Evolutionary conservation across 1,140 invertebrate species (phyloP), one percentile per base, ranked within the genome.

Genomic region (Drosophila sp.): DNA sequence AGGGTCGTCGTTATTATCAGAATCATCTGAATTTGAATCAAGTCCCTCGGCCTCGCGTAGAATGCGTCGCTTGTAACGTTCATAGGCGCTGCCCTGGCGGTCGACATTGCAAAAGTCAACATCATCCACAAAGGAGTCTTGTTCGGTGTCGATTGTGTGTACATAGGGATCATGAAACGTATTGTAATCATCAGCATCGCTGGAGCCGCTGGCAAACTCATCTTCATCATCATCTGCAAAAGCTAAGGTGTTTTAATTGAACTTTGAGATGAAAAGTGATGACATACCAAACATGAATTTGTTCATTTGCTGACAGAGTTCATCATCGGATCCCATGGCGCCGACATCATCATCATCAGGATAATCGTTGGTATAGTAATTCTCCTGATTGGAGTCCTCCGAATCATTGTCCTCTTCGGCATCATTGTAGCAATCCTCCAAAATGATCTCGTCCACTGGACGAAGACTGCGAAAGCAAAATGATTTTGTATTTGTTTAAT

Each of bases 331-430:
- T 11, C 66, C 82, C 43, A 71, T 27, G 13, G 36, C 76, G 13
- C 58, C 78, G 4, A 83, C 67, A n/a, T 91, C 90, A 16, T 92
- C 92, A 7, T 92, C 92, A 76, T 94, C 93, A 3, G 93, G 93
- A 78, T 94, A 94, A 67, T 94, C 93, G 36, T 94, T 94, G 63
- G 79, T 84, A 77, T 91, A 93, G 67, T 94, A 92, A 11, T 92
- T 93, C 73, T 94, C 93, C 25, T 92, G 91, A 89, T 94, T 94
- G 4, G 93, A 93, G 75, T 94, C 93, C 16, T 93, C 92, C 1
- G 90, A 91, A 11, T 93, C 93, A 7, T 90, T 80, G 1, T 87
- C 78, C 13, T 76, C 79, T 2, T 87, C 76, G 14, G 72, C 56
- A 16, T 91, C 90, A 0, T 80, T 84, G 57, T 83, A 74, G 50